These are phyloP conservation scores for Neocloeon triangulifer DNA, from an alignment of 1,140 invertebrate species.

Conservation along the genomic window DNA sequence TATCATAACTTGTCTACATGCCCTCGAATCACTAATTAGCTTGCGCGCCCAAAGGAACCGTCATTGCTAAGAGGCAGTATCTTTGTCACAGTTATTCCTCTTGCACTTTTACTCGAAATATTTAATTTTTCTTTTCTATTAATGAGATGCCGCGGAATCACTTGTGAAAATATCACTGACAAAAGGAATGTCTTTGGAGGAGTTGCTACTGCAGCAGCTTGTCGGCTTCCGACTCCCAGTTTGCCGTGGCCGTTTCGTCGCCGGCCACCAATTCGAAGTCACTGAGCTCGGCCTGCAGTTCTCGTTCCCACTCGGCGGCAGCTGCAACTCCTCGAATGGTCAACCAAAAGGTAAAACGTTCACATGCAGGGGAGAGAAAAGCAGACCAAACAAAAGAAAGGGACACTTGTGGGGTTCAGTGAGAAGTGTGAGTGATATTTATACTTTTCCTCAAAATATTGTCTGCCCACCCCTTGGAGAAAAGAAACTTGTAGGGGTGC, in stretches of 20 bases:
- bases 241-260: too few species aligned
- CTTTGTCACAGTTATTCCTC: too few species aligned
- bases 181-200: conserved; percentile 2
- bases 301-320: conserved; percentile 85
- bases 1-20: background rate
- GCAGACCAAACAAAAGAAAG: conserved; percentile 7
- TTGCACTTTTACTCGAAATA: too few species aligned
- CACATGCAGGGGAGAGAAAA: conserved; percentile 18
- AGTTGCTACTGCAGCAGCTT: too few species aligned
- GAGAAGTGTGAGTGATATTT: conserved; percentile 8
- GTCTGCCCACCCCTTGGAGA: background rate
- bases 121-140: too few species aligned
- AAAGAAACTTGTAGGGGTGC: conserved; percentile 1
- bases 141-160: background rate
- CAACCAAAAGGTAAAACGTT: conserved; percentile 13
- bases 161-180: background rate
- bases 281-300: conserved; percentile 74
- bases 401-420: conserved; percentile 4
- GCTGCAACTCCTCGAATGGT: conserved; percentile 12
- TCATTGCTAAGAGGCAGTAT: too few species aligned
- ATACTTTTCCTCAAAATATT: background rate
- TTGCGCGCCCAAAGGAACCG: too few species aligned
- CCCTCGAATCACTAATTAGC: too few species aligned
- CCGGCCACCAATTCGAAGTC: conserved; percentile 68
- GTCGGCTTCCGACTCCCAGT: too few species aligned